A percentile compares a stretch with the other conserved stretches of the same genome.
Conservation (phyloP, 1,140 invertebrate genomes). For the Scaptomyza hsui region DNA sequence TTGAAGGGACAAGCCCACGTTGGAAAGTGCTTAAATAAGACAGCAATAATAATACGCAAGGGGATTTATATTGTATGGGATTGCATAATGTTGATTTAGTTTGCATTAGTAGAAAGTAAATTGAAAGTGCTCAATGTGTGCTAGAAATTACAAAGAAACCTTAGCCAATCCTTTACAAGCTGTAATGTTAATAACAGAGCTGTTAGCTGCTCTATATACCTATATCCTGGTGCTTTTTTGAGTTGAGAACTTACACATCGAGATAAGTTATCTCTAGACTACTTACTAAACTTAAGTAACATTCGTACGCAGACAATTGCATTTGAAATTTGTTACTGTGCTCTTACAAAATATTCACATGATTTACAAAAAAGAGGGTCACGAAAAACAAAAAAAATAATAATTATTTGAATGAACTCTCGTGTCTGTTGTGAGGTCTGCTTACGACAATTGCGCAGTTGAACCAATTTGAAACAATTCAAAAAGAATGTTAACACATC, state of each 20-base stretch:
- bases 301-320: constrained; percentile 41
- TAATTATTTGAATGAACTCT: constrained; percentile 36
- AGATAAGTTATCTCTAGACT: not conserved
- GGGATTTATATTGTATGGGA: too few relatives aligned
- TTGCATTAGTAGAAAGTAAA: not conserved
- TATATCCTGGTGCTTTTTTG: too few relatives aligned
- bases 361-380: constrained; percentile 46
- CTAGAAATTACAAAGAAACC: too few relatives aligned
- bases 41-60: not conserved
- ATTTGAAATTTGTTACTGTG: constrained; percentile 28
- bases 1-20: not conserved
- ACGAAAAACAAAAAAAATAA: constrained; percentile 14
- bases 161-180: too few relatives aligned
- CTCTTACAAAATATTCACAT: constrained; percentile 45
- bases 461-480: constrained; percentile 23
- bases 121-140: not conserved
- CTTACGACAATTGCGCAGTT: constrained; percentile 28
- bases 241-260: not conserved
- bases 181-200: too few relatives aligned
- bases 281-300: not conserved
- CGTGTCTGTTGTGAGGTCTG: constrained; percentile 4
- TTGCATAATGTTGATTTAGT: not conserved
- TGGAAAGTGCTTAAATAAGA: not conserved
- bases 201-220: too few relatives aligned
- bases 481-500: constrained; percentile 34